Base-by-base conservation (phyloP, 2,113 vertebrate genomes). In the Myanophis thanlyinensis region DNA sequence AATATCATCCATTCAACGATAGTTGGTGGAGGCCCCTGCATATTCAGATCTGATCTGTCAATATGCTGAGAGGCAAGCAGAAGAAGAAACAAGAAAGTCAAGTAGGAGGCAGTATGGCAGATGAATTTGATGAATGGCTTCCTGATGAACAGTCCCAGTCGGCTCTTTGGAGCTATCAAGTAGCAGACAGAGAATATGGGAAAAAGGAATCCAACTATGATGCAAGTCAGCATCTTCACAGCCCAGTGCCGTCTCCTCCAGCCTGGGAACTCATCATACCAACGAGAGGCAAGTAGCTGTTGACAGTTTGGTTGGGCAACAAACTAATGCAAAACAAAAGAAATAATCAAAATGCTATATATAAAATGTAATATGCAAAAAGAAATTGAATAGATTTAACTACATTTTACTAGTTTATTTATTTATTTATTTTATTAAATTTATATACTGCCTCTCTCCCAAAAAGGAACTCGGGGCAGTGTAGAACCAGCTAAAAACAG, bases 111-210 rank as follows among this genome's bases (percentile, higher is more conserved):
- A 1, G 99, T 99, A 96, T 99, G 99, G 97, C 99, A 99, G 98
- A 99, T 99, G 97, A 99, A 99, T 98, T 99, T 99, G 98, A 99
- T 99, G 97, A 99, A 99, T 94, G 99, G 99, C 96, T 99, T 99
- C 95, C 98, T 98, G 97, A 99, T 99, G 98, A 99, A 99, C 15
- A 99, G 97, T 94, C 99, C 99, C 9, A 98, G 96, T 18, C 98
- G 98, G 96, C 98, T 99, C 97, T 99, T 99, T 51, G 99, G 99
- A 87, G 97, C 98, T 95, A 99, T 98, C 96, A 99, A 96, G 97
- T 99, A 99, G 97, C 98, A 98, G 93, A 99, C 96, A 94, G 98
- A 99, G 96, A 99, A 98, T 94, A 99, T 93, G 0, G 99, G 99
- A 90, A 99, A 99, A 95, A 99, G 98, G 5, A 99, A 98, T 97